Percentiles rank a stretch among this genome's conserved stretches.
Conservation (phyloP, 2,113 vertebrate genomes). For the Electrona antarctica region DNA sequence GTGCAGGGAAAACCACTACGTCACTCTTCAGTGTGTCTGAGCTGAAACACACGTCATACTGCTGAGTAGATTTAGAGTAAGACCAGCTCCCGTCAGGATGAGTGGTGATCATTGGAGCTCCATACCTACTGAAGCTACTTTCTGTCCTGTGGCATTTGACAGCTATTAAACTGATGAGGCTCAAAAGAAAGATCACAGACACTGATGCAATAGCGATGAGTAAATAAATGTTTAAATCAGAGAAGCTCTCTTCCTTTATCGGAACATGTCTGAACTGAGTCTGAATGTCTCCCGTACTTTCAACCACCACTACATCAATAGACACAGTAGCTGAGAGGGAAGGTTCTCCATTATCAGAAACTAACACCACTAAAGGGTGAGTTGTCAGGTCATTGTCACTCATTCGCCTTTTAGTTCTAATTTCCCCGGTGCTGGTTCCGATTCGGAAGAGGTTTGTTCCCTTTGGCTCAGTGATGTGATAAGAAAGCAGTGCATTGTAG, state of each 20-base stretch:
- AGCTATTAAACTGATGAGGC: conserved; percentile 52
- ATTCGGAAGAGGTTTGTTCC: too few species aligned
- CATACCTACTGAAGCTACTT: conserved; percentile 31
- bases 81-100: conserved; percentile 59
- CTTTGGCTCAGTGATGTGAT: too few species aligned
- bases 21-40: too few species aligned
- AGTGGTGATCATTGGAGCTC: conserved; percentile 48
- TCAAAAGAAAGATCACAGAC: conserved; percentile 75
- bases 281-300: conserved; percentile 71
- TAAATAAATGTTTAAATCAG: conserved; percentile 76
- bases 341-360: conserved; percentile 80
- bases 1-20: conserved; percentile 49
- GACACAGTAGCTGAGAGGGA: conserved; percentile 79
- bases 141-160: conserved; percentile 50
- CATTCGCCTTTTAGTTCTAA: conserved; percentile 71
- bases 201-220: conserved; percentile 74
- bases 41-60: conserved; percentile 64
- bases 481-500: too few species aligned
- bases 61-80: conserved; percentile 63
- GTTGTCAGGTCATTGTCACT: conserved; percentile 79
- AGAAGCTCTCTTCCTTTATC: conserved; percentile 64
- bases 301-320: conserved; percentile 76
- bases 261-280: conserved; percentile 75
- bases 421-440: conserved; percentile 65
- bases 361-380: conserved; percentile 78